These are phyloP conservation scores for Arctocebus calabarensis DNA, from an alignment of 2,797 vertebrate genomes.

Conservation along the genomic window DNA sequence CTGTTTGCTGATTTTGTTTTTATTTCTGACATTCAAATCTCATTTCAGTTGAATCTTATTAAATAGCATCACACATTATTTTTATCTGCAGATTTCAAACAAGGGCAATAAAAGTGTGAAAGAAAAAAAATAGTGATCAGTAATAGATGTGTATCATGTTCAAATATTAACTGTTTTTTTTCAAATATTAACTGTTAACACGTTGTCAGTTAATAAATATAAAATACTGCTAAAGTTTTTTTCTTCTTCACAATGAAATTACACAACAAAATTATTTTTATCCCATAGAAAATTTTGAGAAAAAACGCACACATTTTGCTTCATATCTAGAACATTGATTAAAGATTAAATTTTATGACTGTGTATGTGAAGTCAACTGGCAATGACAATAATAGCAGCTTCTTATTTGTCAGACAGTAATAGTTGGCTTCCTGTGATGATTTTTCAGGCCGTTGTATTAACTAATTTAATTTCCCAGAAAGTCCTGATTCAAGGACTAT, in stretches of 20 bases:
- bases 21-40: background rate
- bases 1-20: constrained; percentile 5
- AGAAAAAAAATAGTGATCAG: constrained; percentile 15
- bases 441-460: background rate
- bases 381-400: background rate
- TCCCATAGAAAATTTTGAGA: background rate
- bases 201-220: background rate
- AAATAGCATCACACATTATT: background rate
- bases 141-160: background rate
- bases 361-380: background rate
- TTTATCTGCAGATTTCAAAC: constrained; percentile 18
- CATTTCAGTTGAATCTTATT: constrained; percentile 37
- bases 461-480: background rate
- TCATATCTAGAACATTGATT: background rate
- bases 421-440: background rate
- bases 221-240: background rate
- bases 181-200: constrained; percentile 5
- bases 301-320: background rate
- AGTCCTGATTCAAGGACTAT: background rate
- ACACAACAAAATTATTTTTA: background rate
- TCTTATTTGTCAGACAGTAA: background rate
- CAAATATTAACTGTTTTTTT: background rate
- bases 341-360: background rate
- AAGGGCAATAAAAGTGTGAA: background rate
- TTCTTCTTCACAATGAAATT: constrained; percentile 29